phyloP scores from a whole-genome alignment of 2,888 invertebrate species.

The Drosophila pseudotakahashii region DNA sequence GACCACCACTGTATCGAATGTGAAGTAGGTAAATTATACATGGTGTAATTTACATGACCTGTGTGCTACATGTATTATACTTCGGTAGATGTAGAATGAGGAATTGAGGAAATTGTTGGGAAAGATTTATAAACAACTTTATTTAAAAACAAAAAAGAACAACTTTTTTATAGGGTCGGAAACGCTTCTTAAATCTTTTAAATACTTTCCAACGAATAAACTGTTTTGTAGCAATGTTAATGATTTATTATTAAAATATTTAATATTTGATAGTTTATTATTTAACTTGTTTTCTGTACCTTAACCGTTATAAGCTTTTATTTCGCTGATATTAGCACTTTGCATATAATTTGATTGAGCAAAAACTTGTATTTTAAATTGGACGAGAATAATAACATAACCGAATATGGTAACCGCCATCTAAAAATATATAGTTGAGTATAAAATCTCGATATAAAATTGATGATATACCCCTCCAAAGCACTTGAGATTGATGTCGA shows the following conservation, averaged over 20 bases:
- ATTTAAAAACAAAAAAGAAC: too few species aligned
- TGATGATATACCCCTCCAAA: slow-evolving; percentile 71
- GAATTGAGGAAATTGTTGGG: too few species aligned
- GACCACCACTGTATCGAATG: neutral
- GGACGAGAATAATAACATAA: slow-evolving; percentile 79
- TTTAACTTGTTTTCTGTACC: too few species aligned
- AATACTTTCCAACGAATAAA: too few species aligned
- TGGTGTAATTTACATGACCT: neutral
- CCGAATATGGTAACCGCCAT: slow-evolving; percentile 70
- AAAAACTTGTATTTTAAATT: slow-evolving; percentile 68
- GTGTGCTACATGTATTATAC: neutral
- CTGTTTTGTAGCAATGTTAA: too few species aligned
- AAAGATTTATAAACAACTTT: neutral
- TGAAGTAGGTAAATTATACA: neutral
- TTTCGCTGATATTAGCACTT: neutral
- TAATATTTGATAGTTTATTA: too few species aligned
- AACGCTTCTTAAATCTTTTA: too few species aligned
- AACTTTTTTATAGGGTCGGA: too few species aligned
- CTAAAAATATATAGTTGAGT: slow-evolving; percentile 41
- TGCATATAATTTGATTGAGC: neutral
- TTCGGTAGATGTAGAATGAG: neutral
- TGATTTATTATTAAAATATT: too few species aligned
- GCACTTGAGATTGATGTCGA: slow-evolving; percentile 76
- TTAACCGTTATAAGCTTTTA: neutral
- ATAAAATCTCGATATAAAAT: neutral